phyloP scores from a whole-genome alignment of 1,140 invertebrate species.

The Hermatobates lingyangjiaoensis region DNA sequence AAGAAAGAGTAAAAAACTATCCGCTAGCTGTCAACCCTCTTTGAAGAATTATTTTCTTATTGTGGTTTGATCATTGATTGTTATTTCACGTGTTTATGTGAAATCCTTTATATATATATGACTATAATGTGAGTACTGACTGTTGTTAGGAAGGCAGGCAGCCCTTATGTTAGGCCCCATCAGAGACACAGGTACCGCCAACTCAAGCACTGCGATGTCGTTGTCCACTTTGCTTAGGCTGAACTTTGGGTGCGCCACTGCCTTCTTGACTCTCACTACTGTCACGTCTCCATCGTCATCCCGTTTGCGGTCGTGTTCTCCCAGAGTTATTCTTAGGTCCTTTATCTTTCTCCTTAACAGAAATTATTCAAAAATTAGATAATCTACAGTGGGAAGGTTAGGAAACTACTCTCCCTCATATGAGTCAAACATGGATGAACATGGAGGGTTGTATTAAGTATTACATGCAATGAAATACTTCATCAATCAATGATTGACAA shows the following conservation, averaged over 20 bases:
- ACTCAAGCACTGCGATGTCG: slow-evolving; percentile 55
- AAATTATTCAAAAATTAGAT: not conserved
- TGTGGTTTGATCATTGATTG: too few relatives aligned
- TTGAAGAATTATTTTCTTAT: too few relatives aligned
- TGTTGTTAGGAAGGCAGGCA: slow-evolving; percentile 44
- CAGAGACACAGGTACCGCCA: slow-evolving; percentile 34
- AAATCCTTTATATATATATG: too few relatives aligned
- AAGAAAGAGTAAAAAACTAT: too few relatives aligned
- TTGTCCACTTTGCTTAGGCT: slow-evolving; percentile 51
- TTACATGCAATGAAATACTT: too few relatives aligned
- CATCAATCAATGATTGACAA: too few relatives aligned
- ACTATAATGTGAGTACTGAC: slow-evolving; percentile 28
- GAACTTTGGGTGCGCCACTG: slow-evolving; percentile 49
- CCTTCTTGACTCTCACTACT: slow-evolving; percentile 30
- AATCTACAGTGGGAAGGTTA: not conserved
- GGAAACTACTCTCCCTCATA: too few relatives aligned
- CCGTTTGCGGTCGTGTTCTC: slow-evolving; percentile 52
- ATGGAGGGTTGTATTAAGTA: too few relatives aligned
- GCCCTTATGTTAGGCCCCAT: slow-evolving; percentile 34
- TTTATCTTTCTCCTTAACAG: slow-evolving; percentile 30
- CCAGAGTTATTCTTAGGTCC: slow-evolving; percentile 37
- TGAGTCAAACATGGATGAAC: too few relatives aligned
- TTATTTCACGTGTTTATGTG: too few relatives aligned
- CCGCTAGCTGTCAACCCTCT: too few relatives aligned
- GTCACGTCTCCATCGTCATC: slow-evolving; percentile 30